A percentile compares a stretch with the other conserved stretches of the same genome.
Evolutionary conservation across 2,888 invertebrate species (phyloP).

Genomic region (Torymus texanus): DNA sequence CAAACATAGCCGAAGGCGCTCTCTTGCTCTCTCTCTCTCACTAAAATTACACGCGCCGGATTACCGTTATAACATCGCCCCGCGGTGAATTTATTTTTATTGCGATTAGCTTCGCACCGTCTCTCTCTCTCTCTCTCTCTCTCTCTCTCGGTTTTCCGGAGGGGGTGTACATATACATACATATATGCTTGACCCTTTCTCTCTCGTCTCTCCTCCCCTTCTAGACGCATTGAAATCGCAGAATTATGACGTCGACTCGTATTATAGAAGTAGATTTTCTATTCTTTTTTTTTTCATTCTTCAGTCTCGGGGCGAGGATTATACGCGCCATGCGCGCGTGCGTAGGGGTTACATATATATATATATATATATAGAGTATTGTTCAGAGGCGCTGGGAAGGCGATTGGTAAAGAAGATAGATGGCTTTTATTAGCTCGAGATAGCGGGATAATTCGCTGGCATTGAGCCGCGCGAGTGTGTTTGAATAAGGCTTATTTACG

Average conservation of each 20-base stretch:
- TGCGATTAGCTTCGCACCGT: conserved; percentile 32
- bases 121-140: neutral
- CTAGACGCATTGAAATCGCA: neutral
- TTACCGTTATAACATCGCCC: conserved; percentile 17
- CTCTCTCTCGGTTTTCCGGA: neutral
- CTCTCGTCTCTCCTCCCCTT: no score
- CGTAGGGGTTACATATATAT: no score
- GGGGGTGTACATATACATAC: neutral
- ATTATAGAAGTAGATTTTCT: no score
- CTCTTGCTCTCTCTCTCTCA: conserved; percentile 11
- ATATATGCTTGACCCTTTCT: conserved; percentile 13
- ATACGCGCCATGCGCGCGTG: no score
- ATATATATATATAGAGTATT: no score
- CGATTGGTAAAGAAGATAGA: no score
- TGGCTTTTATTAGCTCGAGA: no score
- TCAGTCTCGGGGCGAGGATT: no score
- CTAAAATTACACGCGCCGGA: conserved; percentile 40
- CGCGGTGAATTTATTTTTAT: conserved; percentile 54
- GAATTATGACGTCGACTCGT: conserved; percentile 12
- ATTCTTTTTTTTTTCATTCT: conserved; percentile 4
- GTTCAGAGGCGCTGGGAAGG: neutral
- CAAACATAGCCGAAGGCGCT: conserved; percentile 43
- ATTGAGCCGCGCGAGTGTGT: neutral
- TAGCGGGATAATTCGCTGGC: no score
- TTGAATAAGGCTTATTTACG: neutral